Percentiles rank a stretch among this genome's conserved stretches.
Evolutionary conservation across 1,140 invertebrate genomes (phyloP).

Genomic region (Nilaparvata lugens): DNA sequence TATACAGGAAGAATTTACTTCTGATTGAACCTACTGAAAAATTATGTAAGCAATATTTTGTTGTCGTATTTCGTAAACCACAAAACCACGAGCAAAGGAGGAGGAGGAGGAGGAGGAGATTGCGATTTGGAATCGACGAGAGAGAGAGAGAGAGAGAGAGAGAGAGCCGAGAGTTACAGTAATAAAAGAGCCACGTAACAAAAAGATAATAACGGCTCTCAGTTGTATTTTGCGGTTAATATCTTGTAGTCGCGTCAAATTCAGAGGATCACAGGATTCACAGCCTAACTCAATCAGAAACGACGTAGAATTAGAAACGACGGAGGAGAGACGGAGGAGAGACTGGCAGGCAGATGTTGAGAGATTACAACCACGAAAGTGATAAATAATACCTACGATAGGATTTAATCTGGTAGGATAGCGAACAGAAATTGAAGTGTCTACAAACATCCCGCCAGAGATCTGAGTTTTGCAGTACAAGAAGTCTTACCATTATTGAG

Average conservation of each 20-base stretch:
- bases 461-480: no score
- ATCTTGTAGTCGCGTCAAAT: neutral
- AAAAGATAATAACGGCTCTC: neutral
- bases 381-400: no score
- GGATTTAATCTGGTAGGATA: no score
- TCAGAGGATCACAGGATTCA: neutral
- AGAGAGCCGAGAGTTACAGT: neutral
- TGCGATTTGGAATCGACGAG: neutral
- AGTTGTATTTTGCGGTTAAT: neutral
- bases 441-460: no score
- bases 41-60: no score
- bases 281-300: neutral
- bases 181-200: conserved; percentile 1
- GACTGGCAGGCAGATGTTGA: neutral
- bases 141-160: conserved; percentile 12
- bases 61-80: neutral
- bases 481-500: no score
- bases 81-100: neutral
- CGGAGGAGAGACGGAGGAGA: neutral
- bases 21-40: no score
- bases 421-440: no score
- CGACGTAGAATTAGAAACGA: neutral
- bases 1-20: no score
- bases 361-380: neutral
- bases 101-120: neutral